Percentiles rank a stretch among this genome's conserved stretches.
Conservation (phyloP, 1,140 invertebrate species). For the Drosophila tani region DNA sequence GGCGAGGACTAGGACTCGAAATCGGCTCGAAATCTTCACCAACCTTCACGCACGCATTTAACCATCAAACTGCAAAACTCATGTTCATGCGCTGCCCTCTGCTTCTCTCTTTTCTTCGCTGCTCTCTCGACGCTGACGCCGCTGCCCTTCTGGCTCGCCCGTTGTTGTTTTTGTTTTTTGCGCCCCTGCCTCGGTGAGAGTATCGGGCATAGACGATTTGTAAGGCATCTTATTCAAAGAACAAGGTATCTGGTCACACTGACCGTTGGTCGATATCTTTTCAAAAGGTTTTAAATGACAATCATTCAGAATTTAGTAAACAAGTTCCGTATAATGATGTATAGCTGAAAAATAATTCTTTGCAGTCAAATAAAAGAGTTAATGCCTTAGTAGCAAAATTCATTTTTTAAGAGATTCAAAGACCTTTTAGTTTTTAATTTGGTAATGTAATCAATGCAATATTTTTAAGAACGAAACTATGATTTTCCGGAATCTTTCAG, state of each 20-base stretch:
- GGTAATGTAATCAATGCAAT: too few species aligned
- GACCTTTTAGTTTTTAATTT: too few species aligned
- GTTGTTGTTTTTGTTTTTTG: conserved; percentile 44
- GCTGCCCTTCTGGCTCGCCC: conserved; percentile 53
- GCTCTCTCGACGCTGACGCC: conserved; percentile 50
- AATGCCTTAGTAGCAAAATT: too few species aligned
- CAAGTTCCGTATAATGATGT: too few species aligned
- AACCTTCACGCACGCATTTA: conserved; percentile 79
- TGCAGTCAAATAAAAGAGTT: too few species aligned
- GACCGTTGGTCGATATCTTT: background rate
- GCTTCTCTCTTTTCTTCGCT: background rate
- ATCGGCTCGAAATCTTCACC: conserved; percentile 64
- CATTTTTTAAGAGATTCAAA: too few species aligned
- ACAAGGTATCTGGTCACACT: background rate
- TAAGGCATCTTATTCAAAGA: too few species aligned
- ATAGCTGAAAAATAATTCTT: too few species aligned
- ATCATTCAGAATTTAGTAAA: background rate
- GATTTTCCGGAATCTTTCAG: too few species aligned
- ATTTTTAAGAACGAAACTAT: too few species aligned
- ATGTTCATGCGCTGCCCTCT: conserved; percentile 55
- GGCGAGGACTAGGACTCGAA: conserved; percentile 62
- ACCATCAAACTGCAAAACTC: conserved; percentile 63
- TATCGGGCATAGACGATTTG: conserved; percentile 23
- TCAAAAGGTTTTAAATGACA: background rate
- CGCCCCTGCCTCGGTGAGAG: conserved; percentile 14